Percentiles rank a stretch among this genome's conserved stretches.
Conservation (phyloP, 2,888 invertebrate species). For the Sinohyriopsis cumingii region DNA sequence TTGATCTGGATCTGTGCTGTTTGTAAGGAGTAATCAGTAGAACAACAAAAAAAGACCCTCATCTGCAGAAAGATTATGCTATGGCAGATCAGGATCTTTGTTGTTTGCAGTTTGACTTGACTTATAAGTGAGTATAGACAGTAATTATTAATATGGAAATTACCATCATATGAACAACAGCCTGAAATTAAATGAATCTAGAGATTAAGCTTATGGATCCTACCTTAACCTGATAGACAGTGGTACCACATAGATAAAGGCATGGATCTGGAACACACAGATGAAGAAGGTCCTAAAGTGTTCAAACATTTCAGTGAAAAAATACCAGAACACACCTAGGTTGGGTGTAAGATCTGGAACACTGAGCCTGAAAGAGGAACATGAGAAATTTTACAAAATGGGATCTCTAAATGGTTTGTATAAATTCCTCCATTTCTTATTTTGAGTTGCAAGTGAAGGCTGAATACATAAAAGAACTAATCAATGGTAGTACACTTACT, state of each 20-base stretch:
- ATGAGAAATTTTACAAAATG: not conserved
- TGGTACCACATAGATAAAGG: constrained; percentile 91
- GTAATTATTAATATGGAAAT: too few species aligned
- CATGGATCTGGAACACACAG: constrained; percentile 97
- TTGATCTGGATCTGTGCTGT: too few species aligned
- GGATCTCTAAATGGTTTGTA: not conserved
- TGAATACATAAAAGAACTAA: not conserved
- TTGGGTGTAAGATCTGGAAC: constrained; percentile 97
- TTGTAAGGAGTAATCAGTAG: too few species aligned
- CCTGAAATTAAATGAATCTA: too few species aligned
- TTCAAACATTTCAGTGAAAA: constrained; percentile 99
- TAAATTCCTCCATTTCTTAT: not conserved
- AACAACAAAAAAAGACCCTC: too few species aligned
- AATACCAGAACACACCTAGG: constrained; percentile 99
- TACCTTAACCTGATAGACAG: constrained; percentile 76
- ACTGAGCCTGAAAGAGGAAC: constrained; percentile 79
- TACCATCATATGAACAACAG: too few species aligned
- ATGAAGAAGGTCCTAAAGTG: constrained; percentile 96
- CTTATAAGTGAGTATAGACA: too few species aligned
- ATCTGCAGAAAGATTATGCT: too few species aligned
- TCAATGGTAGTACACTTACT: too few species aligned
- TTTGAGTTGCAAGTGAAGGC: too few species aligned
- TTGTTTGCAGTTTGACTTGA: too few species aligned
- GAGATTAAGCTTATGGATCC: constrained; percentile 53
- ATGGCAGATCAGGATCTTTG: too few species aligned